Evolutionary conservation across 53 echinoderm and acorn worm species (phyloP).

Genomic region (Pentamera pediparva): DNA sequence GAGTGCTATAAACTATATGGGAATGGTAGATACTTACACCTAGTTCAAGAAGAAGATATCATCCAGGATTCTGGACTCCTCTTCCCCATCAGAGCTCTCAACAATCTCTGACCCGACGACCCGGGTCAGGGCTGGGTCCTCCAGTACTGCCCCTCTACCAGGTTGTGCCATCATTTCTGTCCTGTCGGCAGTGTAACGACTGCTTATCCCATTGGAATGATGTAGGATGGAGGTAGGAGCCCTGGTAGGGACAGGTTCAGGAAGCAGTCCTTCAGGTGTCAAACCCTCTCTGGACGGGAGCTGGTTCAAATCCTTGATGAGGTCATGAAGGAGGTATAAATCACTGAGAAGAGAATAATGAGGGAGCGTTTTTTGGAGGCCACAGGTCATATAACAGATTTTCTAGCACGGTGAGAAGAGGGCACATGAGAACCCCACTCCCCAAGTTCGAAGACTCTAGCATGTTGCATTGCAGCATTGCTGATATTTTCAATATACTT

Average conservation of each 20-base stretch:
- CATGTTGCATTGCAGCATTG: not conserved
- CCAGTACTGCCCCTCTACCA: not conserved
- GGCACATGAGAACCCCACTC: too few relatives aligned
- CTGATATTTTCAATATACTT: not conserved
- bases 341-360: not conserved
- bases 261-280: too few relatives aligned
- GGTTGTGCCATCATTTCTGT: too few relatives aligned
- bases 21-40: too few relatives aligned
- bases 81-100: slow-evolving; percentile 40
- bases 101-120: slow-evolving; percentile 14
- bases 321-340: slow-evolving; percentile 3
- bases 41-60: slow-evolving; percentile 68
- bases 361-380: not conserved
- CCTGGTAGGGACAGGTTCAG: too few relatives aligned
- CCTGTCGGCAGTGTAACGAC: too few relatives aligned
- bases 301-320: slow-evolving; percentile 14
- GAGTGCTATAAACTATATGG: not conserved
- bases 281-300: too few relatives aligned
- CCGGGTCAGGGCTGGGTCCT: not conserved
- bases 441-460: too few relatives aligned
- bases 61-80: slow-evolving; percentile 62
- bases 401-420: not conserved
- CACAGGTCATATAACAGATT: not conserved
- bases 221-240: too few relatives aligned
- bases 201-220: too few relatives aligned